phyloP scores from a whole-genome alignment of 2,113 vertebrate genomes.

The Sander lucioperca region DNA sequence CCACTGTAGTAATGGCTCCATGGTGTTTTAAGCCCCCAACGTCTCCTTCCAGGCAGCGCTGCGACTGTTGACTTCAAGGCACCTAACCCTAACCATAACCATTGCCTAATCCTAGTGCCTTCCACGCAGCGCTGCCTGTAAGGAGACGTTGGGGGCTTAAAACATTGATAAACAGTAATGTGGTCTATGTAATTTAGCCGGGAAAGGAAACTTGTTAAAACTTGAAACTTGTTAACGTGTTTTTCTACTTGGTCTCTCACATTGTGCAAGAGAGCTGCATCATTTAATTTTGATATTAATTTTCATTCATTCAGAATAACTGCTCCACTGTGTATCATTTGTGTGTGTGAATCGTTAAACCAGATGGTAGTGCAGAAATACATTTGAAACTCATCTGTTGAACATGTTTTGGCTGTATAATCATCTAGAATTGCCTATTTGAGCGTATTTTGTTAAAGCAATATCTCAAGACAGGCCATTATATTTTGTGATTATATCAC shows the following conservation, averaged over 20 bases:
- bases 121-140: no score
- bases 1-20: background rate
- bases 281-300: background rate
- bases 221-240: background rate
- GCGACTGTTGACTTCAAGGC: no score
- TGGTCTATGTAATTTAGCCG: background rate
- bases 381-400: slow-evolving; percentile 18
- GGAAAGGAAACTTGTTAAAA: background rate
- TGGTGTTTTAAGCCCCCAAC: no score
- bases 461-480: no score
- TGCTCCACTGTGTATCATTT: background rate
- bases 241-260: background rate
- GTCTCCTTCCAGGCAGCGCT: no score
- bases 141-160: no score
- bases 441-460: background rate
- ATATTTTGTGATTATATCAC: no score
- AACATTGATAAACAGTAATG: background rate
- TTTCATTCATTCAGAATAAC: slow-evolving; percentile 17
- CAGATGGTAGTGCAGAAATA: slow-evolving; percentile 6
- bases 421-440: background rate
- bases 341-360: slow-evolving; percentile 1
- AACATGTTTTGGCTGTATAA: background rate
- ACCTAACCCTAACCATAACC: no score
- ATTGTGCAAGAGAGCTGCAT: background rate
- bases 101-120: no score